Evolutionary conservation across 2,888 invertebrate genomes (phyloP).

Genomic region (Dermolepida albohirtum): DNA sequence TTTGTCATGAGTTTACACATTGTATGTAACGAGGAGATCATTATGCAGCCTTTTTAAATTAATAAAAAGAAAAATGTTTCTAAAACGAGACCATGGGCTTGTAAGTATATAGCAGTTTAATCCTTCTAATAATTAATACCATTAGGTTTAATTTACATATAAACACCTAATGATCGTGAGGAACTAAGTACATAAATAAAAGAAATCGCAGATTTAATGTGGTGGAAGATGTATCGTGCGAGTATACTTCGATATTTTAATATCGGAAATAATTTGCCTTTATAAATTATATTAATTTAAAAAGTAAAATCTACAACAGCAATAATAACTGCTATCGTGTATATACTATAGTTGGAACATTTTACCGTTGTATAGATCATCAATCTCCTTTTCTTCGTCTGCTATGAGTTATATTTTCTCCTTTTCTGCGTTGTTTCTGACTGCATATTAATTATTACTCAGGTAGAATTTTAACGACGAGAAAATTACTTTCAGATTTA

Average conservation of each 20-base stretch:
- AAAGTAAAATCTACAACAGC: conserved; percentile 18
- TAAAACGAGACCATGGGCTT: too few relatives aligned
- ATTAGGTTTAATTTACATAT: conserved; percentile 18
- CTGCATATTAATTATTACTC: conserved; percentile 9
- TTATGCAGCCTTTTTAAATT: too few relatives aligned
- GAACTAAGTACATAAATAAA: conserved; percentile 17
- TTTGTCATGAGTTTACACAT: too few relatives aligned
- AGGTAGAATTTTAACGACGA: conserved; percentile 23
- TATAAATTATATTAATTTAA: conserved; percentile 23
- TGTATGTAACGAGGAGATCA: too few relatives aligned
- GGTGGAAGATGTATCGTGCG: conserved; percentile 5
- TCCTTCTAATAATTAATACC: conserved; percentile 10
- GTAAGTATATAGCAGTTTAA: not conserved
- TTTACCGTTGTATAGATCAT: conserved; percentile 23
- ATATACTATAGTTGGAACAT: conserved; percentile 11
- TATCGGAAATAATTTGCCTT: conserved; percentile 19
- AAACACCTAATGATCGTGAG: conserved; percentile 18
- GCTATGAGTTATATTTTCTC: conserved; percentile 6
- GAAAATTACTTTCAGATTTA: conserved; percentile 24
- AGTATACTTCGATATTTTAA: conserved; percentile 15
- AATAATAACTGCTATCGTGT: conserved; percentile 18
- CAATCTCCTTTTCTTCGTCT: conserved; percentile 4
- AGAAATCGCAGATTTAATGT: not conserved
- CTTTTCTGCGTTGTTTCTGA: conserved; percentile 17
- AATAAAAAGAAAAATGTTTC: too few relatives aligned